These are phyloP conservation scores for Pholis gunnellus DNA, from an alignment of 2,113 vertebrate genomes.

Conservation along the genomic window DNA sequence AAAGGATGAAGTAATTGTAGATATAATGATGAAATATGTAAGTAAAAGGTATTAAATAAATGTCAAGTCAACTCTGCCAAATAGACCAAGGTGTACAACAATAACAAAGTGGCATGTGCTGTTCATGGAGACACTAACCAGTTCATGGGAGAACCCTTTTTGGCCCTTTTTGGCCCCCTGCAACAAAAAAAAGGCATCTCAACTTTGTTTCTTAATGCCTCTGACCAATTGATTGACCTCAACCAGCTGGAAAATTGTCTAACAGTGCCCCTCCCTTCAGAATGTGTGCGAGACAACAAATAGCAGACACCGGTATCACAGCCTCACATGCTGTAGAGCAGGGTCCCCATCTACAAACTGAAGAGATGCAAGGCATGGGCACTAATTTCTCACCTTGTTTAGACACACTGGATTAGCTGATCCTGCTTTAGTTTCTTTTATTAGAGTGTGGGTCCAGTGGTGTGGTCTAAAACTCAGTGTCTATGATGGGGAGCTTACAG, in stretches of 20 bases:
- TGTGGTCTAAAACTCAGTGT: neutral
- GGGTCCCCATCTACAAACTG: neutral
- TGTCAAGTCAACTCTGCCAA: neutral
- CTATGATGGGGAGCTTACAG: neutral
- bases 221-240: conserved; percentile 13
- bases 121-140: neutral
- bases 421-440: neutral
- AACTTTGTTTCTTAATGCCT: neutral
- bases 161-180: neutral
- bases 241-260: conserved; percentile 15
- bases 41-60: neutral
- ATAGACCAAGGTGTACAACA: neutral
- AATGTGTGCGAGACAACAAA: conserved; percentile 1
- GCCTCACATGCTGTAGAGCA: neutral
- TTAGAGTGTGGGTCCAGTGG: neutral
- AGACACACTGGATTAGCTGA: neutral
- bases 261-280: neutral
- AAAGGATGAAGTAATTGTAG: neutral
- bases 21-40: neutral
- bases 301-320: neutral
- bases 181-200: neutral
- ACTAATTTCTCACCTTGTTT: neutral
- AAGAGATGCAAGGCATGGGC: neutral
- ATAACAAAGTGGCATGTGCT: neutral
- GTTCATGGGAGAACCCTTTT: neutral